Base-by-base conservation (phyloP, 2,113 vertebrate genomes). In the Maylandia zebra region DNA sequence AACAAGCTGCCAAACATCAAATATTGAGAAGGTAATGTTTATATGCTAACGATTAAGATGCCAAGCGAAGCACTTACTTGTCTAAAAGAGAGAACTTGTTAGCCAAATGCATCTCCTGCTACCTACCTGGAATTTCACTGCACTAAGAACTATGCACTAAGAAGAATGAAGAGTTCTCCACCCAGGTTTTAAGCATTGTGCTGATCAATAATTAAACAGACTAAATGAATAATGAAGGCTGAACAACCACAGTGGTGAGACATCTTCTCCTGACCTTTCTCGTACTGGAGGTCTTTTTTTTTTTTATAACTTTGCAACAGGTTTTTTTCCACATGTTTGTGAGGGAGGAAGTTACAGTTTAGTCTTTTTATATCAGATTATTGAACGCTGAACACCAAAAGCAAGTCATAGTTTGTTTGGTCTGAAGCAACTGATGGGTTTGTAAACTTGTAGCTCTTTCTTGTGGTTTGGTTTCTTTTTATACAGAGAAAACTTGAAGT, bases 1-100 rank as follows among this genome's bases (percentile, higher is more conserved):
- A 96, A 96, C 95, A 96, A 96, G 95, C 94, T 94, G 94, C 91
- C 93, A 93, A 93, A 86, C 93, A 96, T 96, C 88, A 96, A 96
- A 96, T 96, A 96, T 96, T 96, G 90, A 96, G 90, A 90, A 92
- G 94, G 92, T 92, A 88, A 95, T 95, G 95, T 96, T 95, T 96
- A 94, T 94, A 95, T 93, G 94, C 93, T 91, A 88, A 95, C 93
- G 85, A 95, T 96, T 95, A 93, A 93, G 90, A 95, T 82, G 91
- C 88, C 91, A 90, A 94, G 93, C 13, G 80, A 94, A 93, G 92
- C 93, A 95, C 93, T 95, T 96, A 91, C 95, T 91, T 88, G 88
- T 85, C 90, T 89, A 81, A 93, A 93, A 84, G 88, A 91, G 90
- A 90, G 87, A 86, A 88, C 92, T 88, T 84, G 93, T 91, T 90